Conservation (phyloP, 2,888 invertebrate species). For the Drosophila borborema region DNA sequence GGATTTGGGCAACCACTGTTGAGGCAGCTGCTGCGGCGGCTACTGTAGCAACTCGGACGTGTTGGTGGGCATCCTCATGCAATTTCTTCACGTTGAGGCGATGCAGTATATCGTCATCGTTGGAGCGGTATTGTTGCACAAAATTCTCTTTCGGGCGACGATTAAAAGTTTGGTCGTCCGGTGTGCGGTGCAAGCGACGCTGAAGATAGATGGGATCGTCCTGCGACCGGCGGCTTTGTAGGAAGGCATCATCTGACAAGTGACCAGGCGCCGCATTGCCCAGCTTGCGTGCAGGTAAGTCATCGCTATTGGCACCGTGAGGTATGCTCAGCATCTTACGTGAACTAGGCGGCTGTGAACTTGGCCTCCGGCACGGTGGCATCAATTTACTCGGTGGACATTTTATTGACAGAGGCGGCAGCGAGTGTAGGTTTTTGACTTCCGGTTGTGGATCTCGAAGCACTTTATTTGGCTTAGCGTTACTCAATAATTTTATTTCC, state of each 20-base stretch:
- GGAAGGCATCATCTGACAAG: background rate
- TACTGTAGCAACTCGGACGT: background rate
- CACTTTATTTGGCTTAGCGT: background rate
- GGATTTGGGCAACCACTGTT: constrained; percentile 9
- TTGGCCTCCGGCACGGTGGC: background rate
- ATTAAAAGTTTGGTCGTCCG: background rate
- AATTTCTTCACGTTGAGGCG: background rate
- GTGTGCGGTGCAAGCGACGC: background rate
- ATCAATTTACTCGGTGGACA: background rate
- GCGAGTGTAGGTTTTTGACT: background rate
- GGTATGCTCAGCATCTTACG: background rate
- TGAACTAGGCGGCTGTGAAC: background rate
- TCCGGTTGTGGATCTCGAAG: background rate
- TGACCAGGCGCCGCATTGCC: background rate
- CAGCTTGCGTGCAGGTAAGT: no score
- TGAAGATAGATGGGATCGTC: background rate
- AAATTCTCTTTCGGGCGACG: background rate
- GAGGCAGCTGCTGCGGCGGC: constrained; percentile 15
- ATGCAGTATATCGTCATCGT: background rate
- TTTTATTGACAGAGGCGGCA: background rate
- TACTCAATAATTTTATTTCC: background rate
- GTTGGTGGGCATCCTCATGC: background rate
- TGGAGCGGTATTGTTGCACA: background rate
- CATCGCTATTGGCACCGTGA: no score
- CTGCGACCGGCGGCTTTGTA: background rate